These are phyloP conservation scores for Quadriops clusia DNA, from an alignment of 2,888 invertebrate species.

Conservation along the genomic window DNA sequence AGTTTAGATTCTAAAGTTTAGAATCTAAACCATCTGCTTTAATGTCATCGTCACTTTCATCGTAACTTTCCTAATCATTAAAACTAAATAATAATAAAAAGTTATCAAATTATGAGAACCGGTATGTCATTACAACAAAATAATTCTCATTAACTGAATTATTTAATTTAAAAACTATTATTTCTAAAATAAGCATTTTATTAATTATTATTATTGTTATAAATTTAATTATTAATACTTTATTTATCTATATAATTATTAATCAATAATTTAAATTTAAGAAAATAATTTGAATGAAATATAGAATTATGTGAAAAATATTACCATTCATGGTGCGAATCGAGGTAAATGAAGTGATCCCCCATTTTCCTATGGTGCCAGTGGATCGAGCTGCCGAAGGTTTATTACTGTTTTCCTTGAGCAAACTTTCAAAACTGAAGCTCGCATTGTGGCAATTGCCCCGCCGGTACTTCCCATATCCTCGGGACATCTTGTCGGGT, in stretches of 20 bases:
- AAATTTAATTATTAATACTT: not conserved
- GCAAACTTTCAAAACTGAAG: conserved; percentile 52
- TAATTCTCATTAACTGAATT: too few species aligned
- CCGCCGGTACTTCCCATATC: conserved; percentile 38
- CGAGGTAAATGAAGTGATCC: conserved; percentile 86
- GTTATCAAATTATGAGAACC: too few species aligned
- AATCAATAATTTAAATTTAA: not conserved
- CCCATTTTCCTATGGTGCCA: conserved; percentile 89
- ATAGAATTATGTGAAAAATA: conserved; percentile 9
- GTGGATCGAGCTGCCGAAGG: conserved; percentile 82
- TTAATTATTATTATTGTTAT: conserved; percentile 2
- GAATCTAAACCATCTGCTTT: too few species aligned
- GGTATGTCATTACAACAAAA: too few species aligned
- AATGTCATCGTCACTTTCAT: too few species aligned
- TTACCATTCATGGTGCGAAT: conserved; percentile 70
- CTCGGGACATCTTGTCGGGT: conserved; percentile 38
- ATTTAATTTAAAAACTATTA: conserved; percentile 1
- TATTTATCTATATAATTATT: too few species aligned
- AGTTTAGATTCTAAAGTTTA: too few species aligned
- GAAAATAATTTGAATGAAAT: conserved; percentile 1
- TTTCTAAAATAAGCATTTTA: not conserved
- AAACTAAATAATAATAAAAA: too few species aligned
- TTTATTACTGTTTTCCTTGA: conserved; percentile 71
- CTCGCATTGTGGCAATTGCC: conserved; percentile 38
- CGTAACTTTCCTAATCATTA: too few species aligned